Evolutionary conservation across 1,140 invertebrate species (phyloP).

Genomic region (Augochlora pura): DNA sequence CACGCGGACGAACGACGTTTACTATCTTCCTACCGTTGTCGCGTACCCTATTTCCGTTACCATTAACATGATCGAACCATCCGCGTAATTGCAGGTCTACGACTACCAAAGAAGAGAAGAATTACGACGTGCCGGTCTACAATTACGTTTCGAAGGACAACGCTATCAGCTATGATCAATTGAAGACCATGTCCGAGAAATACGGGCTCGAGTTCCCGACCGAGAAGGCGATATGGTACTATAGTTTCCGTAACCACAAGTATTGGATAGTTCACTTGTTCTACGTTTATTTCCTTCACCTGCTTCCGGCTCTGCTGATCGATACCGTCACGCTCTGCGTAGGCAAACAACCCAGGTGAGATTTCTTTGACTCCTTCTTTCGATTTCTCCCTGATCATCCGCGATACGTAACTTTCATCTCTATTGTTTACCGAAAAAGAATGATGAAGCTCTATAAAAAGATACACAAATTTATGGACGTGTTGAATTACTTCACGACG

Average conservation of each 20-base stretch:
- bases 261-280: conserved; percentile 78
- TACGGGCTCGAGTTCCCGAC: conserved; percentile 76
- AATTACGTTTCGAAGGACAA: conserved; percentile 78
- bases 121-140: conserved; percentile 75
- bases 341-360: conserved; percentile 81
- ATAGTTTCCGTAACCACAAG: conserved; percentile 80
- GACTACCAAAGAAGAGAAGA: neutral
- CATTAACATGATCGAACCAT: too few species aligned
- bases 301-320: conserved; percentile 85
- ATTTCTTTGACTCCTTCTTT: neutral
- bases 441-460: conserved; percentile 86
- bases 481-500: conserved; percentile 87
- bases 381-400: neutral
- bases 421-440: conserved; percentile 73
- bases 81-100: neutral
- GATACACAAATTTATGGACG: conserved; percentile 85
- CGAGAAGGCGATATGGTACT: conserved; percentile 80
- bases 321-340: conserved; percentile 83
- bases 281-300: conserved; percentile 81
- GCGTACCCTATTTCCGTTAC: neutral
- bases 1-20: neutral
- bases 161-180: conserved; percentile 76
- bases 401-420: neutral
- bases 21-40: neutral
- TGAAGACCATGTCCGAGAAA: conserved; percentile 74